Conservation (phyloP, 2,888 invertebrate species). For the Ophion slaviceki region DNA sequence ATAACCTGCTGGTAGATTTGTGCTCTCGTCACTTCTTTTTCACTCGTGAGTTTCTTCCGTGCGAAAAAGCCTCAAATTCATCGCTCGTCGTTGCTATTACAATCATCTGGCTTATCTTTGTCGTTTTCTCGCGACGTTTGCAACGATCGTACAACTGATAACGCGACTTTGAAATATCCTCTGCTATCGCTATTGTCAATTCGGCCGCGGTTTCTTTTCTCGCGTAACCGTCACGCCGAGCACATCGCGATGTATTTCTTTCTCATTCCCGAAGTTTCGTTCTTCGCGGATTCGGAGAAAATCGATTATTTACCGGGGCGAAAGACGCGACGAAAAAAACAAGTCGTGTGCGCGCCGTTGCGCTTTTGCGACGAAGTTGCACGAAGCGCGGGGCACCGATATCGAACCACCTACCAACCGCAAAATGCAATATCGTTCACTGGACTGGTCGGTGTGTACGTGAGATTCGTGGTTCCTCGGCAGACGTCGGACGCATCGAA, state of each 20-base stretch:
- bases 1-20: not conserved
- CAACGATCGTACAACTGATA: not conserved
- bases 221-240: not conserved
- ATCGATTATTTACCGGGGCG: not conserved
- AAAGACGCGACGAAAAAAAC: not conserved
- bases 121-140: not conserved
- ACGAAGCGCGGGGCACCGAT: not conserved
- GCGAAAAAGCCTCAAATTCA: not conserved
- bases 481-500: constrained; percentile 8
- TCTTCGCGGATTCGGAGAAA: not conserved
- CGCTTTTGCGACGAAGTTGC: not conserved
- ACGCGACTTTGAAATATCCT: not conserved
- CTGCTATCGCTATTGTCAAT: not conserved
- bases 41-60: not conserved
- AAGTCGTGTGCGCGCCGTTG: not conserved
- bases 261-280: not conserved
- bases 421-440: constrained; percentile 27
- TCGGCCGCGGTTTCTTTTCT: not conserved
- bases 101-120: not conserved
- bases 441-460: constrained; percentile 23
- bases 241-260: not conserved
- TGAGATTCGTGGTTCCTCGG: constrained; percentile 24
- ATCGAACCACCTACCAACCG: constrained; percentile 5
- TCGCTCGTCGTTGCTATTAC: not conserved
- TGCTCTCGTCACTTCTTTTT: not conserved